These are phyloP conservation scores for Gopherus flavomarginatus DNA, from an alignment of 2,113 vertebrate species.

Conservation along the genomic window DNA sequence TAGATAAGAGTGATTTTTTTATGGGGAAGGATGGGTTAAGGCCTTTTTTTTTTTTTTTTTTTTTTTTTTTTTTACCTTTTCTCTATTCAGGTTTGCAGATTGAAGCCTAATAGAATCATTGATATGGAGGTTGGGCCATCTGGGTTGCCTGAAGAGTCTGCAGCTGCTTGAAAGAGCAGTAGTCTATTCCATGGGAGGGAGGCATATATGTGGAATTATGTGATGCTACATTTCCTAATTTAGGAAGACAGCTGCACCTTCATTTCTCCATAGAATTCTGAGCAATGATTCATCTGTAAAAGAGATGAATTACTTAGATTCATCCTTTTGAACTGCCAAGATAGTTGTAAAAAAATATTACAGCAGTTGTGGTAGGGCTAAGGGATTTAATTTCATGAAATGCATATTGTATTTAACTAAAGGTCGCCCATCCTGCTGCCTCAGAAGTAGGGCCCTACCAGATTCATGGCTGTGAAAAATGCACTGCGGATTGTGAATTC, in stretches of 20 bases:
- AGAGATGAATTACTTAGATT: not conserved
- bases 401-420: not conserved
- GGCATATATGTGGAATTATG: fast-evolving
- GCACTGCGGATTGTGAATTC: not conserved
- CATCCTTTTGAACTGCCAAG: not conserved
- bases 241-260: fast-evolving
- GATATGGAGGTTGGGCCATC: not conserved
- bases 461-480: not conserved
- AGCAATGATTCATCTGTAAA: not conserved
- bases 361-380: not conserved
- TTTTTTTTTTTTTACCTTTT: not conserved
- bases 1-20: not conserved
- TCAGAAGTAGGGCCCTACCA: not conserved
- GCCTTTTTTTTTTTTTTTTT: not conserved
- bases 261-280: not conserved
- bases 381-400: not conserved
- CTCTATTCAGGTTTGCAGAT: not conserved
- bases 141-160: not conserved
- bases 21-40: not conserved
- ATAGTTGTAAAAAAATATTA: not conserved
- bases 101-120: not conserved
- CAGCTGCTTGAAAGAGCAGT: not conserved
- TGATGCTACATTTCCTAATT: not conserved
- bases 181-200: not conserved
- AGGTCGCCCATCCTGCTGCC: not conserved